Base-by-base conservation (phyloP, 2,888 invertebrate genomes). In the Criorhina ranunculi region DNA sequence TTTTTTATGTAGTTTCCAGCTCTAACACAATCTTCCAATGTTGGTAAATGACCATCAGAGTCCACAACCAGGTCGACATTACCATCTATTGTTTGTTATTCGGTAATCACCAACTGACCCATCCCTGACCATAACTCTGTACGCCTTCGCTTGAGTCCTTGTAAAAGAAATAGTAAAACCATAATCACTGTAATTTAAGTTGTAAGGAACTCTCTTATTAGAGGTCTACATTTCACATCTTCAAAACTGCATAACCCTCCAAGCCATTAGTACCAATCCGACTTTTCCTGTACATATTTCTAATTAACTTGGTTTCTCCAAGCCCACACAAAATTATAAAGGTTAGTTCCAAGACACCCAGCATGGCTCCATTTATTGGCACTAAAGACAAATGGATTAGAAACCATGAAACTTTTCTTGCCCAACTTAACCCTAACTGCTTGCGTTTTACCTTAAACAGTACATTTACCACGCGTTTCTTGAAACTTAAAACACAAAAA, bases 361-460 rank as follows among this genome's bases (percentile, higher is more conserved):
- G 17, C 35, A 73, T 29, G 35, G 17, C 44, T 64, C 33, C 62
- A 9, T 55, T 73, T 44, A 72, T 76, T 57, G 59, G 57, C 49
- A 42, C 42, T 44, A 2, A 29, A 67, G 51, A 24, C 51, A 60
- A 77, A 76, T 76, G 67, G 59, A 59, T 67, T 67, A 19, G 60
- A 42, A 40, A 33, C 60, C 67, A 76, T 67, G 17, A 44, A 57
- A 67, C 44, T 59, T 59, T 57, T 17, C 60, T 17, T 67, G 40
- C 40, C 53, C 76, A 37, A 31, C 42, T 53, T 29, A 77, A 69
- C 67, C 24, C 15, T 5, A 44, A 76, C 57, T 31, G 31, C 42
- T 51, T 24, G 17, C 8, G n/a, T 42, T 35, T 31, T 42, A 69
- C 51, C 51, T 60, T 60, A 12, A 53, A 42, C 42, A 35, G 51